A percentile compares a stretch with the other conserved stretches of the same genome.
phyloP scores from a whole-genome alignment of 2,797 vertebrate genomes.

The Okamejei kenojei region DNA sequence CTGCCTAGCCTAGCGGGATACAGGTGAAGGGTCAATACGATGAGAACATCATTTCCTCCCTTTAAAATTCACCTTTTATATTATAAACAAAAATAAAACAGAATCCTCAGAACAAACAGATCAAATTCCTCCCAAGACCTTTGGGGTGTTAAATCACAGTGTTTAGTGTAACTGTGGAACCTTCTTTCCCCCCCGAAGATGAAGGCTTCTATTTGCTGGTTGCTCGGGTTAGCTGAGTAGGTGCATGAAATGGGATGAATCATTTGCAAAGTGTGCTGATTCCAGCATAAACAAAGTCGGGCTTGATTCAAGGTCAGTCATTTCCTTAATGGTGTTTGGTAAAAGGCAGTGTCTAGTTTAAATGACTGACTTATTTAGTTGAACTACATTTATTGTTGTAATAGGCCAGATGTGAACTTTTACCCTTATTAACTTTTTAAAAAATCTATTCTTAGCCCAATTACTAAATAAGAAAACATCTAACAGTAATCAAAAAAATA shows the following conservation, averaged over 20 bases:
- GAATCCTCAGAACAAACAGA: background rate
- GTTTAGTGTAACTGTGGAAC: background rate
- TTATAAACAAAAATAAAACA: background rate
- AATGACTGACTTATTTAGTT: background rate
- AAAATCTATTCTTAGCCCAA: too few relatives aligned
- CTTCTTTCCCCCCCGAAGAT: too few relatives aligned
- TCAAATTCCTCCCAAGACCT: background rate
- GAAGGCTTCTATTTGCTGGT: background rate
- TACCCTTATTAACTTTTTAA: too few relatives aligned
- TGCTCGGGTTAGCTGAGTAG: background rate
- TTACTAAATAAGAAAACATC: too few relatives aligned
- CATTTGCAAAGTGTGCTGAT: constrained; percentile 16
- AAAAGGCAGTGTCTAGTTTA: background rate
- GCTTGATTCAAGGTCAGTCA: background rate
- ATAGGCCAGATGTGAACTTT: background rate
- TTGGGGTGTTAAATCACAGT: background rate
- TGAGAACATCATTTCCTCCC: background rate
- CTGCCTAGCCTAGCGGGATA: too few relatives aligned
- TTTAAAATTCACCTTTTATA: background rate
- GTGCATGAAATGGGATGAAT: background rate
- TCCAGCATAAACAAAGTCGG: background rate
- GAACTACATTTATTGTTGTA: background rate
- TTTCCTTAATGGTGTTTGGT: background rate
- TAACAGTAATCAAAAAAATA: too few relatives aligned
- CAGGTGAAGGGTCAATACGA: too few relatives aligned